Conservation (phyloP, 2,113 vertebrate species). For the Tyrannus savana region DNA sequence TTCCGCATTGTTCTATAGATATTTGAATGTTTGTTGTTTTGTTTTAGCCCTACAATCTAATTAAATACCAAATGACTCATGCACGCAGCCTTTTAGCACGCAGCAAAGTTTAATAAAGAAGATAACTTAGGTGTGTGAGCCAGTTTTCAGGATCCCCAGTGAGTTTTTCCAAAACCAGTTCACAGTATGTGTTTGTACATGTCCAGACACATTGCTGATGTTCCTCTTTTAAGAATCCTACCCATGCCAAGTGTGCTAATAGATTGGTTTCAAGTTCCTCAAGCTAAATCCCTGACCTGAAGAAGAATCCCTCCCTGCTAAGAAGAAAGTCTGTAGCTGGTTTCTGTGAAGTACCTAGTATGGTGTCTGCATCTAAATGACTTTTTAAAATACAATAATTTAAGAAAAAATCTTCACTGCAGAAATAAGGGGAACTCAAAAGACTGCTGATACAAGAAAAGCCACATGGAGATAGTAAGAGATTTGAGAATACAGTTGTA, state of each 20-base stretch:
- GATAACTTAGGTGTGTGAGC: neutral
- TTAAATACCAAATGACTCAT: neutral
- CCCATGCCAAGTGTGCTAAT: neutral
- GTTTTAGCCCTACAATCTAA: neutral
- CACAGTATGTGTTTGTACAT: neutral
- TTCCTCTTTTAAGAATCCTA: neutral
- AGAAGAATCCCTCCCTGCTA: neutral
- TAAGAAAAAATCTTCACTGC: neutral
- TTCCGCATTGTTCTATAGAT: neutral
- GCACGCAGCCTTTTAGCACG: neutral
- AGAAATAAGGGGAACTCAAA: neutral
- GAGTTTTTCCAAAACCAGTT: neutral
- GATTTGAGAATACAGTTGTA: neutral
- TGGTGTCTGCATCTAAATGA: neutral
- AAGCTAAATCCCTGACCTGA: neutral
- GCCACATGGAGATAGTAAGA: neutral
- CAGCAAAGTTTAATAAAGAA: neutral
- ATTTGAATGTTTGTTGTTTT: neutral
- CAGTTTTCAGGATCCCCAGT: neutral
- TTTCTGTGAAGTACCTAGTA: neutral
- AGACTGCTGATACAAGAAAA: neutral
- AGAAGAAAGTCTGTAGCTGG: neutral
- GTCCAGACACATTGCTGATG: neutral
- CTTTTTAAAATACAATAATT: neutral
- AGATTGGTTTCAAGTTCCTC: neutral